Evolutionary conservation across 2,113 vertebrate genomes (phyloP).

Genomic region (Trematocara stigmaticum): DNA sequence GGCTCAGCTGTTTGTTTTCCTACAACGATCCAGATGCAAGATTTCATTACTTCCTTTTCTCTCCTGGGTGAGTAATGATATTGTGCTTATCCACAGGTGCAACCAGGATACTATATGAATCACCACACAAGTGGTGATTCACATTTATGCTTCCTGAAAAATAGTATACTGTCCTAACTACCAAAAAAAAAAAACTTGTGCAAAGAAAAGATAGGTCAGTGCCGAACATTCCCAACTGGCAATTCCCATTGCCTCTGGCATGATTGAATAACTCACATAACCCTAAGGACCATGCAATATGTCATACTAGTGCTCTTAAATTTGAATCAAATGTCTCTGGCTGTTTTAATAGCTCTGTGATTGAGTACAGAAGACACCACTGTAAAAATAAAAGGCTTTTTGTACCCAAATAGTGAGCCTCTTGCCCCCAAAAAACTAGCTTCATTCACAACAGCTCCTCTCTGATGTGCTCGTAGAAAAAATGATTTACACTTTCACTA

Average conservation of each 20-base stretch:
- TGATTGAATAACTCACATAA: constrained; percentile 32
- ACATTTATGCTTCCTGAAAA: background rate
- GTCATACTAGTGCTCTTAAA: constrained; percentile 27
- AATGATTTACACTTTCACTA: constrained; percentile 43
- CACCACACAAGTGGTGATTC: constrained; percentile 17
- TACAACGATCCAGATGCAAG: constrained; percentile 31
- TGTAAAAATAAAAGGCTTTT: constrained; percentile 31
- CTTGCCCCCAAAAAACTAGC: constrained; percentile 34
- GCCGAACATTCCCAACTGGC: constrained; percentile 7
- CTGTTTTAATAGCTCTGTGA: constrained; percentile 10
- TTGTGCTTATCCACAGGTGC: constrained; percentile 52
- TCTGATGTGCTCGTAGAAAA: constrained; percentile 41
- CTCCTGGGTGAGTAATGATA: constrained; percentile 51
- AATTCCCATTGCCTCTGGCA: constrained; percentile 22
- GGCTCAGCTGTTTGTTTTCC: constrained; percentile 27
- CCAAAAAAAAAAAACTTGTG: background rate
- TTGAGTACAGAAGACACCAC: constrained; percentile 2
- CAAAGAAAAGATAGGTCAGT: constrained; percentile 18
- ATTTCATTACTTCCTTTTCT: constrained; percentile 51
- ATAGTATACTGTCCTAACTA: background rate
- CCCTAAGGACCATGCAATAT: constrained; percentile 15
- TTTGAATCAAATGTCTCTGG: constrained; percentile 41
- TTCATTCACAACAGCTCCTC: constrained; percentile 20
- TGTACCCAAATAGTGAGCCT: constrained; percentile 1
- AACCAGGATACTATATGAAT: constrained; percentile 47